Percentiles rank a stretch among this genome's conserved stretches.
phyloP scores from a whole-genome alignment of 2,797 vertebrate species.

The Brachyrhaphis roseni region DNA sequence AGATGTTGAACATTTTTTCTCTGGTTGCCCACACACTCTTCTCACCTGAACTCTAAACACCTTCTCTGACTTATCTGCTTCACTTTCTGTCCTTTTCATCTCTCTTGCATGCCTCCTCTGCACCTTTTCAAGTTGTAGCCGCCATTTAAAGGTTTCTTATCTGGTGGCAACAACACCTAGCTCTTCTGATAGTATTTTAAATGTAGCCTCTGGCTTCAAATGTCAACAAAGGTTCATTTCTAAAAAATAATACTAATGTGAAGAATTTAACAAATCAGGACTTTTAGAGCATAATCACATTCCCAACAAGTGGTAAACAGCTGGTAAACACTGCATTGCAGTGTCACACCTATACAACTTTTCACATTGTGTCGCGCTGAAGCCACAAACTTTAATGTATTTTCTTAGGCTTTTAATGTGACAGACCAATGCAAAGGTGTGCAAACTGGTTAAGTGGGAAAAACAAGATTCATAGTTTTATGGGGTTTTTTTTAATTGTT shows the following conservation, averaged over 20 bases:
- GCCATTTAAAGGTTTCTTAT: constrained; percentile 11
- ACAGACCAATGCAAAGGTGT: neutral
- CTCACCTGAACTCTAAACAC: constrained; percentile 42
- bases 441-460: neutral
- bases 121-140: neutral
- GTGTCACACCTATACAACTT: neutral
- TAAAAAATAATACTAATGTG: neutral
- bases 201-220: neutral
- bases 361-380: neutral
- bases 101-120: neutral
- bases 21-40: constrained; percentile 59
- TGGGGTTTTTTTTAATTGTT: neutral
- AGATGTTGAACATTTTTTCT: constrained; percentile 62
- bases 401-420: neutral
- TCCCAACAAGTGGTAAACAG: neutral
- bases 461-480: neutral
- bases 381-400: neutral
- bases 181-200: neutral
- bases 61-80: constrained; percentile 23
- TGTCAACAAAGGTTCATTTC: neutral
- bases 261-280: neutral
- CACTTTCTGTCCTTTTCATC: constrained; percentile 20
- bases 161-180: neutral
- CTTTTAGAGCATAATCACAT: neutral
- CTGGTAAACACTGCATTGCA: neutral